Evolutionary conservation across 2,797 vertebrate genomes (phyloP).

Genomic region (Hylomyscus alleni): DNA sequence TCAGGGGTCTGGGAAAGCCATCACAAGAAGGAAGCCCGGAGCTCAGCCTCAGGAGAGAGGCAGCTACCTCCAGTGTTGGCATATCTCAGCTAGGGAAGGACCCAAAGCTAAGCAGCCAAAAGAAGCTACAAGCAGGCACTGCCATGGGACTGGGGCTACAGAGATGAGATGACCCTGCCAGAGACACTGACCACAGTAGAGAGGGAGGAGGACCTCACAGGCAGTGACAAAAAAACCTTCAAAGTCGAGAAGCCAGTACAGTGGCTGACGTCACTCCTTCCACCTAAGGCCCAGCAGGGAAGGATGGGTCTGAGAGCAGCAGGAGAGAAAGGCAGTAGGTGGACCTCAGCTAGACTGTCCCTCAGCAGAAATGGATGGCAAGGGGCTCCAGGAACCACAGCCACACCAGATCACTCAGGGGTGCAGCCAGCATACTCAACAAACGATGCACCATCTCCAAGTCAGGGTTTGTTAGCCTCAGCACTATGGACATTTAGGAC

Average conservation of each 20-base stretch:
- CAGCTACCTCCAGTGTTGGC: fast-evolving
- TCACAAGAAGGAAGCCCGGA: not conserved
- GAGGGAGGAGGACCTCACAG: too few relatives aligned
- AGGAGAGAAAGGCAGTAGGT: too few relatives aligned
- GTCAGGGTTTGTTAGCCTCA: not conserved
- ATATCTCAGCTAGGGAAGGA: not conserved
- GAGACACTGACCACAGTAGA: not conserved
- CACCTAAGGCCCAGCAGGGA: too few relatives aligned
- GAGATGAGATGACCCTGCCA: fast-evolving
- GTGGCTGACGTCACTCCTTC: not conserved
- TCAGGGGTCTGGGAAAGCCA: not conserved
- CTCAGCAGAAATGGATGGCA: not conserved
- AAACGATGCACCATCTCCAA: not conserved
- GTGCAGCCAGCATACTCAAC: not conserved
- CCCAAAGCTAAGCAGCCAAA: not conserved
- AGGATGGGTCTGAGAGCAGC: not conserved
- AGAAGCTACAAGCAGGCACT: not conserved
- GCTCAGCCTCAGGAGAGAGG: not conserved
- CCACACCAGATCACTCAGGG: not conserved
- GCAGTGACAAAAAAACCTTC: not conserved
- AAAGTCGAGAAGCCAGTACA: not conserved
- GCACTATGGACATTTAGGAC: fast-evolving
- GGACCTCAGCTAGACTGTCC: too few relatives aligned
- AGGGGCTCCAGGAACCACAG: too few relatives aligned
- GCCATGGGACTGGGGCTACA: fast-evolving